Base-by-base conservation (phyloP, 2,888 invertebrate species). In the Pantelozetes paolii region DNA sequence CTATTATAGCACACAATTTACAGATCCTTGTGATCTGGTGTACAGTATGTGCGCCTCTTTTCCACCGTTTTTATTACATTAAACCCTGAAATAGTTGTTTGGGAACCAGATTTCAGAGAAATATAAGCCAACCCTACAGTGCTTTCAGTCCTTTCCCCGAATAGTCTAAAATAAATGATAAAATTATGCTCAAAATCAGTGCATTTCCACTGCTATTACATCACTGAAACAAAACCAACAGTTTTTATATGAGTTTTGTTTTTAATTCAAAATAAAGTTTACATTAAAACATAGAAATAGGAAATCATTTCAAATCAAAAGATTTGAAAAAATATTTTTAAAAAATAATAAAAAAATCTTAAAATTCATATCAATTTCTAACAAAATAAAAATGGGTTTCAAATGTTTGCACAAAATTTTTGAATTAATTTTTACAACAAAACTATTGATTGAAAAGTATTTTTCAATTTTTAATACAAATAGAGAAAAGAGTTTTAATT, bases 141-240 rank as follows among this genome's bases (percentile, higher is more conserved):
- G 32, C n/a, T n/a, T n/a, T 32, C 9, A 59, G 20, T 30, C 36
- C 11, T 36, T 64, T 64, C 62, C 62, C 62, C 62, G 62, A 64
- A 36, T 32, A 20, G 62, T 64, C 36, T 20, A 32, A 36, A 32
- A 36, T n/a, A 3, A 28, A 20, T 28, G 18, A n/a, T n/a, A 36
- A 36, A 18, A 64, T 18, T 11, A 36, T 20, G 62, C 2, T 23
- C 20, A 54, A 54, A 54, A 57, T 13, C 30, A 32, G 32, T 26
- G 8, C 30, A 64, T 36, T 64, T 15, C 36, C 6, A 11, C 36
- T 20, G 28, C 9, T 18, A 57, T 57, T 57, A 57, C 57, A 57
- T 57, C 15, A 57, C 30, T 57, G 57, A 28, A 57, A 20, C 57
- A 28, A 57, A 57, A 28, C 1, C 18, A 28, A 2, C 18, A 2